Conservation (phyloP, 2,797 vertebrate species). For the Amazona ochrocephala region DNA sequence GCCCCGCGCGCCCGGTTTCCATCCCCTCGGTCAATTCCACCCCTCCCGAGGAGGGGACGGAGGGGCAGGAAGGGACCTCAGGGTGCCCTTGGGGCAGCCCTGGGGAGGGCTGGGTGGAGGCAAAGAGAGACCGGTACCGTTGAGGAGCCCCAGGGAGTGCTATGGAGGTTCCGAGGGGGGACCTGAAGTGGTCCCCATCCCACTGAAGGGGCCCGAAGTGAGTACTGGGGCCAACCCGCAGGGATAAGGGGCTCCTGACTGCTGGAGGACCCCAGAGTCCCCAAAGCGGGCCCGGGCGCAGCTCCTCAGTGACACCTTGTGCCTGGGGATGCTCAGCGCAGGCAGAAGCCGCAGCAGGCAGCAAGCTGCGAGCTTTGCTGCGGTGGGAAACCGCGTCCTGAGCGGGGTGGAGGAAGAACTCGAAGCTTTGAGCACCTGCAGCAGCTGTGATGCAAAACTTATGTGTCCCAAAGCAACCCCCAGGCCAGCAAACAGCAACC, state of each 20-base stretch:
- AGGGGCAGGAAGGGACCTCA: not conserved
- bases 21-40: too few relatives aligned
- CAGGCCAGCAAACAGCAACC: not conserved
- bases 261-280: not conserved
- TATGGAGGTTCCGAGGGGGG: not conserved
- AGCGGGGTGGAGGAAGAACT: not conserved
- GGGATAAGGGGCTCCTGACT: not conserved
- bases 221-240: fast-evolving
- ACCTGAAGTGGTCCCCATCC: not conserved
- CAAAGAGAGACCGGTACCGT: not conserved
- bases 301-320: conserved; percentile 4
- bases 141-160: not conserved
- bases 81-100: not conserved
- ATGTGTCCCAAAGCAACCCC: not conserved
- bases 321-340: not conserved
- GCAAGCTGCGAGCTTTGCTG: not conserved
- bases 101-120: too few relatives aligned
- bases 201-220: not conserved
- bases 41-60: too few relatives aligned
- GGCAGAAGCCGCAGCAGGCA: not conserved
- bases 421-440: not conserved
- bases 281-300: not conserved
- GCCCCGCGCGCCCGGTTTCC: not conserved
- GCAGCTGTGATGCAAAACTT: not conserved
- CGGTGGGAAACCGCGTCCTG: not conserved